Base-by-base conservation (phyloP, 1,140 invertebrate genomes). In the Drosophila mauritiana region DNA sequence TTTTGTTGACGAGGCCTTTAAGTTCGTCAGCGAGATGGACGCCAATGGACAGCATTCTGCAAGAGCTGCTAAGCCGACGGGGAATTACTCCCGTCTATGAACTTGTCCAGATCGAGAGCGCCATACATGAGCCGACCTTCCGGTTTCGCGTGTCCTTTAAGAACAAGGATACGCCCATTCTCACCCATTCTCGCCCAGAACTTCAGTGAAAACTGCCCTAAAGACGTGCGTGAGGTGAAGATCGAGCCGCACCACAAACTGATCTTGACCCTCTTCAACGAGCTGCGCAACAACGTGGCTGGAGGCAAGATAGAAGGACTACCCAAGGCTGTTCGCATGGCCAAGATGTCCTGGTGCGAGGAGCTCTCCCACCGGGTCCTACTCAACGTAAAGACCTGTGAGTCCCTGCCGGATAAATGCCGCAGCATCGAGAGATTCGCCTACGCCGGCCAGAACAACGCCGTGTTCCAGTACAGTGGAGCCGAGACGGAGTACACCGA, bases 101-200 rank as follows among this genome's bases (percentile, higher is more conserved):
- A 91, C 93, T 99, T 43, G 95, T 99, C 43, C 98, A 98, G 92
- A 98, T 98, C 78, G 98, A 99, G 91, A 98, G 98, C 4, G 97
- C 97, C 78, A 97, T 98, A 37, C 98, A 99, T 93, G 98, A 99
- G 90, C 98, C 98, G 3, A 98, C 97, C 3, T 99, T 99, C 93
- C 95, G 98, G 51, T 99, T 99, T 92, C 93, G 97, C n/a, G 97
- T 98, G 2, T 97, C 97, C 34, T 97, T 97, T 59, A 96, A 96
- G 73, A 96, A 97, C 91, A 94, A 97, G 76, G 95, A 97, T 90
- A 96, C 85, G 1, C 85, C 89, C 6, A 17, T 31, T 6, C 27
- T 31, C 27, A 31, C 7, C 27, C 27, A 8, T 31, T 4, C 45
- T 13, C 1, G 3, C 1, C 7, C 13, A 85, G 82, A 74, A 67